phyloP scores from a whole-genome alignment of 2,113 vertebrate genomes.

The Cyrtonyx montezumae region DNA sequence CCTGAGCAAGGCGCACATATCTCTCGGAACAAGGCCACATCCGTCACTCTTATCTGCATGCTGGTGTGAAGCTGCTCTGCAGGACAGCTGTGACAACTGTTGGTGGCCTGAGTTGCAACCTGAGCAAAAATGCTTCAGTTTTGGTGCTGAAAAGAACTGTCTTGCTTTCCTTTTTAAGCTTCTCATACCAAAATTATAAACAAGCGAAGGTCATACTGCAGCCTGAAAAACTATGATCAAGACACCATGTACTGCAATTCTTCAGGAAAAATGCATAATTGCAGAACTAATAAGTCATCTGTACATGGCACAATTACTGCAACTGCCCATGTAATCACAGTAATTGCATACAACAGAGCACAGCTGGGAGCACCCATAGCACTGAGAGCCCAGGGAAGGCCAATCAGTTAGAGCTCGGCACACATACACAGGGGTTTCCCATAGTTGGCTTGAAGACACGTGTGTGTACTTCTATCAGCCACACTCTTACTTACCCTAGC shows the following conservation, averaged over 20 bases:
- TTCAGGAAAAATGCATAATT: slow-evolving; percentile 28
- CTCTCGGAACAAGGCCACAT: background rate
- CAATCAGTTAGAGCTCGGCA: background rate
- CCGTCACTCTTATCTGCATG: background rate
- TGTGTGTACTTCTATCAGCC: background rate
- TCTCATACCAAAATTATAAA: background rate
- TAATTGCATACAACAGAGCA: slow-evolving; percentile 26
- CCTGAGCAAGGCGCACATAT: background rate
- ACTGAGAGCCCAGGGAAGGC: background rate
- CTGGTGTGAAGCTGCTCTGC: background rate
- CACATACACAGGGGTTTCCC: fast-evolving
- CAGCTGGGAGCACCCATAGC: background rate
- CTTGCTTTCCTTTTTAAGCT: background rate
- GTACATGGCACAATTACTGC: background rate
- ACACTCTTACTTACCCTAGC: fast-evolving
- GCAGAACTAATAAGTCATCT: slow-evolving; percentile 43
- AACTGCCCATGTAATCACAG: background rate
- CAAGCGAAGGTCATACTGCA: slow-evolving; percentile 39
- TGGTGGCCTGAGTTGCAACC: background rate
- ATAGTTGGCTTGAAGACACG: fast-evolving
- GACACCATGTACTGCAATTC: background rate
- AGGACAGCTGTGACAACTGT: background rate
- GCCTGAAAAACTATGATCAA: background rate
- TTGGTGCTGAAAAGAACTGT: background rate
- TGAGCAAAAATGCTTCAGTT: background rate